Evolutionary conservation across 2,113 vertebrate genomes (phyloP).

Genomic region (Dicerorhinus sumatrensis): DNA sequence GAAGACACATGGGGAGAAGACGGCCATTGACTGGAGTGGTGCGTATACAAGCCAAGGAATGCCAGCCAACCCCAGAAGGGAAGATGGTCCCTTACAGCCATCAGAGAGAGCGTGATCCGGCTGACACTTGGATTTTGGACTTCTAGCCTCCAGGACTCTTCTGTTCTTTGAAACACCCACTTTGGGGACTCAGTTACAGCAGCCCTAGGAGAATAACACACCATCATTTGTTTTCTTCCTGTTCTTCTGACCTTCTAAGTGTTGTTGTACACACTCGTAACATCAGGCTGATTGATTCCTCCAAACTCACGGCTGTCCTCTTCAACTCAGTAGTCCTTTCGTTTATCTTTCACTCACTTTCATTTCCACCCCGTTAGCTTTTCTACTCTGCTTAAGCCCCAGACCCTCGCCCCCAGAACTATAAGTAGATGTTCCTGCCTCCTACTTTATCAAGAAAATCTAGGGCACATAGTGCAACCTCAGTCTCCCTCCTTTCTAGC

Average conservation of each 20-base stretch:
- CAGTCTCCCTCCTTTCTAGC: neutral
- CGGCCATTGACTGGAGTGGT: neutral
- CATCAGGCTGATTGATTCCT: neutral
- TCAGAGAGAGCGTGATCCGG: neutral
- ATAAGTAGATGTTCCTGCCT: neutral
- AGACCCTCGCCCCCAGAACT: neutral
- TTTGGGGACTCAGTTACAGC: neutral
- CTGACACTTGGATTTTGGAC: neutral
- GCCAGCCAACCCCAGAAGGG: neutral
- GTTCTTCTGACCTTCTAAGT: neutral
- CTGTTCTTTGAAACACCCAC: neutral
- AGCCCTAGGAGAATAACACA: neutral
- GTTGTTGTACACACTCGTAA: neutral
- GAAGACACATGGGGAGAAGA: neutral
- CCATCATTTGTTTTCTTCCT: neutral
- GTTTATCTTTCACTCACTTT: neutral
- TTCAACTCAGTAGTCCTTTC: neutral
- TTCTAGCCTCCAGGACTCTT: neutral
- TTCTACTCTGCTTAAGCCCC: neutral
- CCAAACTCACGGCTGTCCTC: neutral
- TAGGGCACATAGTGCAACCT: neutral
- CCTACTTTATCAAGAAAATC: neutral
- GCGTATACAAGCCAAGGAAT: rapidly evolving
- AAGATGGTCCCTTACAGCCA: neutral
- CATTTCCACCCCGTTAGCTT: neutral